Base-by-base conservation (phyloP, 2,888 invertebrate species). In the Cancer borealis region DNA sequence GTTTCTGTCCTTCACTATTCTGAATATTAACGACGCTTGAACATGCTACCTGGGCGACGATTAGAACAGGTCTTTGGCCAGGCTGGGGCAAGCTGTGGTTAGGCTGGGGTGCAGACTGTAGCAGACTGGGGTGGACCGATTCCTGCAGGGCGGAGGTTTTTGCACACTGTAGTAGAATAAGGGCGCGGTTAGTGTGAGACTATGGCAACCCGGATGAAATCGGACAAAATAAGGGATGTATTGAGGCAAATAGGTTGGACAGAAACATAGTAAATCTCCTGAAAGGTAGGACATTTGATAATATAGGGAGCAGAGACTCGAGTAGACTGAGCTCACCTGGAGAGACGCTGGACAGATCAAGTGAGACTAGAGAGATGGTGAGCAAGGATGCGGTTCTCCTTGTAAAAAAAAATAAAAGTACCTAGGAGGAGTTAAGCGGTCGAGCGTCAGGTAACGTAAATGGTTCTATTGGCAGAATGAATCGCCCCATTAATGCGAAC, bases 1-100 rank as follows among this genome's bases (percentile, higher is more conserved):
- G 84, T 84, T 84, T 84, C 84, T 84, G 84, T 84, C 84, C 84
- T 84, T 84, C 84, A 84, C 84, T 84, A 84, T 84, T 84, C 84
- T 84, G 84, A 84, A 84, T 84, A 84, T 84, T 84, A 84, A 84
- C 84, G 84, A 84, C 84, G 84, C 84, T 84, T 21, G 84, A 84
- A 84, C 84, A 84, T 84, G 84, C 84, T 84, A 84, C 84, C 84
- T 84, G 84, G 84, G 84, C 84, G 84, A 84, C 84, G 84, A 84
- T 84, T 84, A 84, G 84, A 84, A 84, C 84, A 84, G 84, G 84
- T 84, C 84, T 39, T 30, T 17, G 84, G 84, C 73, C 26, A 26
- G 73, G 26, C n/a, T 39, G 30, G 39, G 84, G 30, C 30, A 10
- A 39, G 84, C 39, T 39, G n/a, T 30, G 84, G 84, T 39, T 39